Evolutionary conservation across 2,888 invertebrate genomes (phyloP).

Genomic region (Deroplatys truncata): DNA sequence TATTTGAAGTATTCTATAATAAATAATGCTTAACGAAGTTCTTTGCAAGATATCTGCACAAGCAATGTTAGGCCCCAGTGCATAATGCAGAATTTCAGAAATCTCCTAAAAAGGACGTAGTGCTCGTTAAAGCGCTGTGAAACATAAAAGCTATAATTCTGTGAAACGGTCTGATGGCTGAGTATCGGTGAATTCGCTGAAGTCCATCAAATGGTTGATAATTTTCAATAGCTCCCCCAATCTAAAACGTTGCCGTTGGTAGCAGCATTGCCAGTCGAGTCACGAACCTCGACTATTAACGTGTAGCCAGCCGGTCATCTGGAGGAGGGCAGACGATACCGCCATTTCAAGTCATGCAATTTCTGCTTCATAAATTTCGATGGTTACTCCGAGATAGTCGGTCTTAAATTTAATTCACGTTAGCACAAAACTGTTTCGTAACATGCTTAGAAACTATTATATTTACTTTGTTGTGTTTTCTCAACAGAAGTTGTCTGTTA

Average conservation of each 20-base stretch:
- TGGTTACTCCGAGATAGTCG: not conserved
- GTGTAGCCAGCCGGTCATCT: not conserved
- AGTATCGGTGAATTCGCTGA: not conserved
- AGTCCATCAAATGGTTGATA: not conserved
- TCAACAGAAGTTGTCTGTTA: not conserved
- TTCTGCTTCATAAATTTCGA: not conserved
- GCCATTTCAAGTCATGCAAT: not conserved
- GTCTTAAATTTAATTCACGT: not conserved
- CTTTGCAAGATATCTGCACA: no score
- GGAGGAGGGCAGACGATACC: not conserved
- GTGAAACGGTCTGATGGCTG: no score
- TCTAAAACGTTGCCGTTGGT: not conserved
- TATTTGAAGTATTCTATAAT: no score
- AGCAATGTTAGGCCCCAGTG: no score
- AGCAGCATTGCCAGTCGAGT: not conserved
- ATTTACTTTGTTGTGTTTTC: not conserved
- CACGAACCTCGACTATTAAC: not conserved
- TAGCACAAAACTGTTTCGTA: not conserved
- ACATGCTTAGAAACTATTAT: not conserved
- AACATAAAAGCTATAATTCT: no score
- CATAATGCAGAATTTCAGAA: no score
- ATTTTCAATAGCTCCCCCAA: not conserved
- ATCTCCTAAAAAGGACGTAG: no score
- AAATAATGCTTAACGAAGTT: no score
- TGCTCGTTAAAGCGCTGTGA: no score